Percentiles rank a stretch among this genome's conserved stretches.
These are phyloP conservation scores for Chouioia cunea DNA, from an alignment of 2,888 invertebrate species.

Conservation along the genomic window DNA sequence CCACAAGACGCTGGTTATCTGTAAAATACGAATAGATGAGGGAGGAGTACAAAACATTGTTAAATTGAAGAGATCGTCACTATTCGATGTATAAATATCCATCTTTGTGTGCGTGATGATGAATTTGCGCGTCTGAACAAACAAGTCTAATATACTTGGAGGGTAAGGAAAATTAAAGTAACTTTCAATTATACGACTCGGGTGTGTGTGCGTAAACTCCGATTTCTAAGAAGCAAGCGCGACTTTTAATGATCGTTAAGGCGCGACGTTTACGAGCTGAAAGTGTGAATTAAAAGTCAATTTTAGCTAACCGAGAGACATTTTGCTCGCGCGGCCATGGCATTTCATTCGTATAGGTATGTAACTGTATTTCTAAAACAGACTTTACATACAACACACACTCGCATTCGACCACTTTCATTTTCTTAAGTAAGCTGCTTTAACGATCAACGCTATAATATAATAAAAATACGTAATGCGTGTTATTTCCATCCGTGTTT, in stretches of 20 bases:
- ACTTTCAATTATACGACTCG: not conserved
- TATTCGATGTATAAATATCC: constrained; percentile 10
- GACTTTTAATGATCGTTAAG: constrained; percentile 16
- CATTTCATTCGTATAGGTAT: not conserved
- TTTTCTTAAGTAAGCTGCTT: too few species aligned
- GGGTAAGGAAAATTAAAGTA: constrained; percentile 8
- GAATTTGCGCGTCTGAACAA: not conserved
- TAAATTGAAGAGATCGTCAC: constrained; percentile 37
- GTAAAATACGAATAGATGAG: constrained; percentile 22
- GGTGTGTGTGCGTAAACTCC: not conserved
- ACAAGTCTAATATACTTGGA: too few species aligned
- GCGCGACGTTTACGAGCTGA: not conserved
- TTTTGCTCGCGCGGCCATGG: constrained; percentile 3
- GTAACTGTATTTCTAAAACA: too few species aligned
- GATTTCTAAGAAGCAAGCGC: not conserved
- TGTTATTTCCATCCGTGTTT: too few species aligned
- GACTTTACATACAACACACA: too few species aligned
- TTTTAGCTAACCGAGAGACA: constrained; percentile 6
- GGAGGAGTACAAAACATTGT: constrained; percentile 32
- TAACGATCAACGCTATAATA: too few species aligned
- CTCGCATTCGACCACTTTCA: too few species aligned
- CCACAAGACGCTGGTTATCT: constrained; percentile 24
- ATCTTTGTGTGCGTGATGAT: constrained; percentile 24
- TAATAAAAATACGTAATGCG: too few species aligned
- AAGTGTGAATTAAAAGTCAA: constrained; percentile 26